Conservation (phyloP, 1,140 invertebrate genomes). For the Scaptomyza hsui region DNA sequence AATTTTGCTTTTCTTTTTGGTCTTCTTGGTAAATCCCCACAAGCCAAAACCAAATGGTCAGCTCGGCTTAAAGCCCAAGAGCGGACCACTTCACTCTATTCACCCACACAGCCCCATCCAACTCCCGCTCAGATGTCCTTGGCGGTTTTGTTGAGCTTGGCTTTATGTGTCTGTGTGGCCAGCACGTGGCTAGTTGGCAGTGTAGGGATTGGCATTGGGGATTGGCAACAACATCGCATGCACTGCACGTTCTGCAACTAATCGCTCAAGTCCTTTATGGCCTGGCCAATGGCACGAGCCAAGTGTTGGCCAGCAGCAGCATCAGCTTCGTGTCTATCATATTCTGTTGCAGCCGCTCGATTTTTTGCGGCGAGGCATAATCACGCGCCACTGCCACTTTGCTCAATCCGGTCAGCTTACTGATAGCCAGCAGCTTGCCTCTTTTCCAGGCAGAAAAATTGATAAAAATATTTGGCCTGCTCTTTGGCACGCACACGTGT, state of each 20-base stretch:
- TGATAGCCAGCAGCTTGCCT: constrained; percentile 23
- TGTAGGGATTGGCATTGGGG: not conserved
- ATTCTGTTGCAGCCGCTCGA: constrained; percentile 11
- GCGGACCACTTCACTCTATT: not conserved
- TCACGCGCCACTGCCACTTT: constrained; percentile 64
- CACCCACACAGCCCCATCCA: not conserved
- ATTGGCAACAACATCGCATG: constrained; percentile 43
- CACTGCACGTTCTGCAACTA: constrained; percentile 72
- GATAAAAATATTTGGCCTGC: constrained; percentile 61
- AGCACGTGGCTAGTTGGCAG: constrained; percentile 48
- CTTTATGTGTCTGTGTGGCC: constrained; percentile 36
- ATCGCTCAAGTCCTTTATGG: constrained; percentile 80
- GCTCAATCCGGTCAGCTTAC: constrained; percentile 67
- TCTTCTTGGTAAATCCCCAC: constrained; percentile 60
- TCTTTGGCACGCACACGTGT: constrained; percentile 29
- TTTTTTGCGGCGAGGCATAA: constrained; percentile 37
- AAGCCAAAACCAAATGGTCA: constrained; percentile 39
- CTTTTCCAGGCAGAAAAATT: too few relatives aligned
- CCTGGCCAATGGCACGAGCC: constrained; percentile 26
- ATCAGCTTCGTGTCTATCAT: constrained; percentile 54
- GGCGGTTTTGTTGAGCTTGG: constrained; percentile 43
- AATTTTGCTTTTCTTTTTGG: constrained; percentile 60
- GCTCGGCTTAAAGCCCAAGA: constrained; percentile 53
- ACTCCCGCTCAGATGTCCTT: constrained; percentile 8
- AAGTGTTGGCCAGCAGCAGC: constrained; percentile 22